phyloP scores from a whole-genome alignment of 1,140 invertebrate genomes.

The Drosophila murphyi region DNA sequence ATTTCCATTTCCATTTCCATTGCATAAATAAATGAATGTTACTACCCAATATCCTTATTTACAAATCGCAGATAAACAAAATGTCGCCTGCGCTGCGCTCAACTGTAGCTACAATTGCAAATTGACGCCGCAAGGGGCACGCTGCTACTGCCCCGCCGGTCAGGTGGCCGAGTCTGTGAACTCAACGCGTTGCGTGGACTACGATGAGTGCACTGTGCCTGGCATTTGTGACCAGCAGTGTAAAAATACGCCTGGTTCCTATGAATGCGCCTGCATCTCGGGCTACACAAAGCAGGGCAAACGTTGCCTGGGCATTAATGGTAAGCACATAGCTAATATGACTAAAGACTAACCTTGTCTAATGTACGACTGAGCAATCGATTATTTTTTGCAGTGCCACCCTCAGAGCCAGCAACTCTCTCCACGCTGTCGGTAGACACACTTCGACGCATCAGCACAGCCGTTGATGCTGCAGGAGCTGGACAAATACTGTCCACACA shows the following conservation, averaged over 20 bases:
- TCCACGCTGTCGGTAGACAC: constrained; percentile 58
- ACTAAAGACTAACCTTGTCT: neutral
- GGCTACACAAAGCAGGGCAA: constrained; percentile 88
- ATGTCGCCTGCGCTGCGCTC: constrained; percentile 85
- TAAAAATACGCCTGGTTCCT: constrained; percentile 89
- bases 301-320: constrained; percentile 89
- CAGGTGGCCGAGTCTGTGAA: constrained; percentile 88
- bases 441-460: constrained; percentile 61
- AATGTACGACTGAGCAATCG: constrained; percentile 20
- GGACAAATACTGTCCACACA: constrained; percentile 26
- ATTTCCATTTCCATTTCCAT: too few species aligned
- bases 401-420: constrained; percentile 63
- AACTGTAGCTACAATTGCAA: constrained; percentile 89
- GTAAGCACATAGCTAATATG: constrained; percentile 84
- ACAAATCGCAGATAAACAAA: constrained; percentile 84
- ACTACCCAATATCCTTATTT: constrained; percentile 1
- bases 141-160: constrained; percentile 91
- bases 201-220: constrained; percentile 90
- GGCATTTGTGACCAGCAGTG: constrained; percentile 93
- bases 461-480: constrained; percentile 28
- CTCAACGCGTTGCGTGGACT: constrained; percentile 88
- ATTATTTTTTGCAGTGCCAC: constrained; percentile 51
- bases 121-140: constrained; percentile 87
- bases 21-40: neutral
- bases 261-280: constrained; percentile 90